Percentiles rank a stretch among this genome's conserved stretches.
Conservation (phyloP, 2,888 invertebrate species). For the Andrena bicolor region DNA sequence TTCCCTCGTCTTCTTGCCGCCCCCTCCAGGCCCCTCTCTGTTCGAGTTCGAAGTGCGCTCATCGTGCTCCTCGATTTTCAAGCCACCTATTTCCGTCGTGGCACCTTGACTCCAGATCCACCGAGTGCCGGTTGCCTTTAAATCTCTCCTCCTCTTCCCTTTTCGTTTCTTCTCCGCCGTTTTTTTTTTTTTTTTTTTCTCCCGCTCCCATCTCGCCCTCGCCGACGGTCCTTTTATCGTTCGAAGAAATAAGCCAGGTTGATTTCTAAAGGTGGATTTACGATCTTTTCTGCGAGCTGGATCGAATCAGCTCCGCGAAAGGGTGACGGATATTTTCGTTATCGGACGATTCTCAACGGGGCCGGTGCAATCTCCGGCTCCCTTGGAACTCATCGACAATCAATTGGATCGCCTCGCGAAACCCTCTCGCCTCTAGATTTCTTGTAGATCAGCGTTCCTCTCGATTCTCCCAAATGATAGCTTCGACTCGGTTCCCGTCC, state of each 20-base stretch:
- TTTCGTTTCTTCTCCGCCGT: slow-evolving; percentile 11
- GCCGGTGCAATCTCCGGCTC: not conserved
- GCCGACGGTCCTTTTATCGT: slow-evolving; percentile 51
- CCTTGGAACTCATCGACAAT: not conserved
- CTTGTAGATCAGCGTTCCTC: not conserved
- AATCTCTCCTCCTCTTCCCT: slow-evolving; percentile 54
- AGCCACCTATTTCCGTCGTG: slow-evolving; percentile 71
- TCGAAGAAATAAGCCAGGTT: slow-evolving; percentile 60
- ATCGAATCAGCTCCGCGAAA: slow-evolving; percentile 30
- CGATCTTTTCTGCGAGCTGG: slow-evolving; percentile 32
- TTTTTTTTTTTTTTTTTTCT: slow-evolving; percentile 37
- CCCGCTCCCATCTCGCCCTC: slow-evolving; percentile 26
- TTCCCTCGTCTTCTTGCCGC: slow-evolving; percentile 30
- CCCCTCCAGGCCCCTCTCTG: slow-evolving; percentile 41
- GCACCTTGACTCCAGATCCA: slow-evolving; percentile 63
- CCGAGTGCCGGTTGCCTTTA: slow-evolving; percentile 58
- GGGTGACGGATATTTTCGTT: slow-evolving; percentile 13
- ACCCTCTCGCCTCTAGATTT: not conserved
- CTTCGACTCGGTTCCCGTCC: not conserved
- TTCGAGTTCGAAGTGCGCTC: slow-evolving; percentile 66
- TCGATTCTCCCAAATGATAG: not conserved
- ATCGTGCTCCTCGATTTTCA: slow-evolving; percentile 71
- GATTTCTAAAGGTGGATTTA: slow-evolving; percentile 62
- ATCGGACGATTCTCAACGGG: not conserved
- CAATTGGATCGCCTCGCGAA: too few species aligned